These are phyloP conservation scores for Gibbula magus DNA, from an alignment of 2,888 invertebrate species.

Conservation along the genomic window DNA sequence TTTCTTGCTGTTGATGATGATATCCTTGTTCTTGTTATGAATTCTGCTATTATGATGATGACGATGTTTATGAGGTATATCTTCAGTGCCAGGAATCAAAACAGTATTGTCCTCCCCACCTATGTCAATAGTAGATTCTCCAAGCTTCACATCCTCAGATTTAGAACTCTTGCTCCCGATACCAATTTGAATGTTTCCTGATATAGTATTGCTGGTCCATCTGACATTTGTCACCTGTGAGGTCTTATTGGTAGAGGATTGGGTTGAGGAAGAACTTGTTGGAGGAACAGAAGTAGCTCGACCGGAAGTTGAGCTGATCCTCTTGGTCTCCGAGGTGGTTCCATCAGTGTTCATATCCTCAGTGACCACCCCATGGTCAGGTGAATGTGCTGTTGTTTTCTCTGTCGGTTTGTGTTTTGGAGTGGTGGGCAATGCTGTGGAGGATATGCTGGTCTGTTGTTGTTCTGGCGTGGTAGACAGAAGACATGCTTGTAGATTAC, in stretches of 20 bases:
- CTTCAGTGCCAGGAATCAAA: neutral
- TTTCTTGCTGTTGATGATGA: neutral
- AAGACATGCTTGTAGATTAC: slow-evolving; percentile 52
- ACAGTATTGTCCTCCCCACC: neutral
- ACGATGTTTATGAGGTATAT: slow-evolving; percentile 19
- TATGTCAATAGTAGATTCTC: slow-evolving; percentile 7
- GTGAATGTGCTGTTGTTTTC: neutral
- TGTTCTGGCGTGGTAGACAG: slow-evolving; percentile 18
- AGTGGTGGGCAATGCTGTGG: neutral
- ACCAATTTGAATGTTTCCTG: neutral
- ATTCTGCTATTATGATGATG: slow-evolving; percentile 10
- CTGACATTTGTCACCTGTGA: neutral
- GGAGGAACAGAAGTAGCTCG: neutral
- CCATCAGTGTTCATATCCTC: slow-evolving; percentile 3
- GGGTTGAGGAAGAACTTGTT: neutral
- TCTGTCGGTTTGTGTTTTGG: no score
- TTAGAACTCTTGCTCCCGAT: neutral
- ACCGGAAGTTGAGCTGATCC: no score
- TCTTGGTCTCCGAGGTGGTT: neutral
- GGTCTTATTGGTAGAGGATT: neutral
- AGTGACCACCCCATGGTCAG: neutral
- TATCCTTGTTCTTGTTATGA: slow-evolving; percentile 6
- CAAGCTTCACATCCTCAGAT: neutral
- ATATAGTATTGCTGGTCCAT: neutral
- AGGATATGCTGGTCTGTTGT: neutral